phyloP scores from a whole-genome alignment of 2,797 vertebrate genomes.

The Phyllotis vaccarum region DNA sequence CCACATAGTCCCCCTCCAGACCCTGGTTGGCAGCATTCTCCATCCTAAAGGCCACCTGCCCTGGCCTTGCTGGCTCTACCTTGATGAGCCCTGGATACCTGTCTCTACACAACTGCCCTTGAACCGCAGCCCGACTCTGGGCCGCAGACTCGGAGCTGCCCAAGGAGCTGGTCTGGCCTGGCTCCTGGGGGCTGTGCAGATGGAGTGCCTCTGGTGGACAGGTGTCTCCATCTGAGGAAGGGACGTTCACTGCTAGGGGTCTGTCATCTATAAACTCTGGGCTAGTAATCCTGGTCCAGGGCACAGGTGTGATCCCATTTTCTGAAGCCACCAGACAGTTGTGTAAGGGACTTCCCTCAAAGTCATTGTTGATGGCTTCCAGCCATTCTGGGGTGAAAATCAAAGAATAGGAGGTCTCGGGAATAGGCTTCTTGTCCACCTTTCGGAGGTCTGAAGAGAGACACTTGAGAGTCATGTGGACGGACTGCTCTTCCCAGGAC shows the following conservation, averaged over 20 bases:
- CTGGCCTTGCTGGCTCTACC: constrained; percentile 86
- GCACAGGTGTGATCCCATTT: constrained; percentile 90
- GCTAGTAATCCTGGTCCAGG: constrained; percentile 91
- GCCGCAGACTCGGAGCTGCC: background rate
- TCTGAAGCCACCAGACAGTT: constrained; percentile 92
- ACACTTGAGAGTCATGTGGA: constrained; percentile 91
- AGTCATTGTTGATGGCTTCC: constrained; percentile 88
- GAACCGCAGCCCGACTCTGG: constrained; percentile 27
- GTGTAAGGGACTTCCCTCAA: constrained; percentile 87
- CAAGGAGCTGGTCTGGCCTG: background rate
- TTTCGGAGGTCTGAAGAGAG: constrained; percentile 90
- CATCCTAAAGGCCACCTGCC: constrained; percentile 86
- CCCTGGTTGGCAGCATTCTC: constrained; percentile 88
- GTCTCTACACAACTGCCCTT: constrained; percentile 17
- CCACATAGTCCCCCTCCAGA: constrained; percentile 92
- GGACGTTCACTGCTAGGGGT: constrained; percentile 81
- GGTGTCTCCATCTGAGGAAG: background rate
- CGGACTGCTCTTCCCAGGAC: constrained; percentile 91
- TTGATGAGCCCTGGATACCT: constrained; percentile 87
- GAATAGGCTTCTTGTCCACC: constrained; percentile 90
- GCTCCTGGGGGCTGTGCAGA: background rate
- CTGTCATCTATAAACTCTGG: constrained; percentile 90
- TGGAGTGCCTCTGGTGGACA: background rate
- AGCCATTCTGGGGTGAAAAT: constrained; percentile 93
- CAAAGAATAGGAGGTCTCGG: constrained; percentile 87